These are phyloP conservation scores for Cataglyphis hispanica DNA, from an alignment of 1,140 invertebrate species.

Conservation along the genomic window DNA sequence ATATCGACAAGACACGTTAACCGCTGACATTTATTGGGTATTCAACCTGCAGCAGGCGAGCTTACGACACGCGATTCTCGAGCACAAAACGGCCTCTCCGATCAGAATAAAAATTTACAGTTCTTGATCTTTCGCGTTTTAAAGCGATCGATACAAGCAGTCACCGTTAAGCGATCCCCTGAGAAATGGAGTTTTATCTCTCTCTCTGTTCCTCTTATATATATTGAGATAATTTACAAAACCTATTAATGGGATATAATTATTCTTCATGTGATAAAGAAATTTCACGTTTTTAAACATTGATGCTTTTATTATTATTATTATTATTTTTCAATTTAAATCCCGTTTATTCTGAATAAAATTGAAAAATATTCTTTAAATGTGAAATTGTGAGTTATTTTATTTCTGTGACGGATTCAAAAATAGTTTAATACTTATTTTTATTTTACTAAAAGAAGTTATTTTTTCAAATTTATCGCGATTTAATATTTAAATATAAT, in stretches of 20 bases:
- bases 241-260: background rate
- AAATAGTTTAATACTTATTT: conserved; percentile 1
- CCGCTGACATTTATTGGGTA: conserved; percentile 30
- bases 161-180: background rate
- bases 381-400: background rate
- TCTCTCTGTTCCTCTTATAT: background rate
- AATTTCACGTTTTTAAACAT: background rate
- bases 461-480: background rate
- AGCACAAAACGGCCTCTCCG: background rate
- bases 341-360: background rate
- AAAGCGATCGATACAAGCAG: conserved; percentile 15
- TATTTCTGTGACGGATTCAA: background rate
- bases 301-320: background rate
- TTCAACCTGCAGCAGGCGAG: conserved; percentile 11
- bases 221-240: conserved; percentile 15
- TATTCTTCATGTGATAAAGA: background rate
- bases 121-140: conserved; percentile 35
- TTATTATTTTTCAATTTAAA: conserved; percentile 18
- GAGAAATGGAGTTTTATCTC: conserved; percentile 5
- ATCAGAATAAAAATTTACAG: conserved; percentile 21
- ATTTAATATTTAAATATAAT: background rate
- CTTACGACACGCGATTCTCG: conserved; percentile 27
- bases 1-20: conserved; percentile 39
- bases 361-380: background rate
- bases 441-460: background rate